Conservation (phyloP, 1,140 invertebrate genomes). For the Mylabris phalerata region DNA sequence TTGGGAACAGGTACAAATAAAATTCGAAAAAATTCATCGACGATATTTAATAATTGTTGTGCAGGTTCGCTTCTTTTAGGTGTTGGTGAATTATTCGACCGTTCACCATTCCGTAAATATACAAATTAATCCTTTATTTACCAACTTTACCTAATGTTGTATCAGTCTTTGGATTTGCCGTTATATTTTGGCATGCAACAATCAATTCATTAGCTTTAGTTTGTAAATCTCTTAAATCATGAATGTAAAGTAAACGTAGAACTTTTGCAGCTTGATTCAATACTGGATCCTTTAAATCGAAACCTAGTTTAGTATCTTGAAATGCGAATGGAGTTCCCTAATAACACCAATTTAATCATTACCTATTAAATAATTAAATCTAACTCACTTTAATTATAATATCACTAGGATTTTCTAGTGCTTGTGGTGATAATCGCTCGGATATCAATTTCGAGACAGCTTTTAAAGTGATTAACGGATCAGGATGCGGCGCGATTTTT, state of each 20-base stretch:
- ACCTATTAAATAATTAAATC: conserved; percentile 7
- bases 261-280: conserved; percentile 76
- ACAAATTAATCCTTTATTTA: conserved; percentile 6
- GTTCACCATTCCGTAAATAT: conserved; percentile 29
- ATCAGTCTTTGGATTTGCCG: conserved; percentile 96
- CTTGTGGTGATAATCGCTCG: conserved; percentile 57
- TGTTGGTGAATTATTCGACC: conserved; percentile 31
- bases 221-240: conserved; percentile 84
- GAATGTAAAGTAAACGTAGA: conserved; percentile 81
- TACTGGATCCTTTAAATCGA: conserved; percentile 61
- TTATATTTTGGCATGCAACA: conserved; percentile 84
- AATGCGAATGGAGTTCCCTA: conserved; percentile 62
- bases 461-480: conserved; percentile 71
- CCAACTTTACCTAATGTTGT: conserved; percentile 92
- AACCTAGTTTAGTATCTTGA: conserved; percentile 60
- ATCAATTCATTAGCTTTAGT: conserved; percentile 92
- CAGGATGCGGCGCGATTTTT: conserved; percentile 71
- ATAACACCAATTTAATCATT: conserved; percentile 22
- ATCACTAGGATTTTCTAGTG: conserved; percentile 55
- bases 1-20: conserved; percentile 26
- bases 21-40: not conserved
- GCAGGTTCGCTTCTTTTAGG: conserved; percentile 27
- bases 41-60: conserved; percentile 2
- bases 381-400: conserved; percentile 32
- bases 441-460: conserved; percentile 64